Conservation (phyloP, 2,888 invertebrate species). For the Clepsis dumicolana region DNA sequence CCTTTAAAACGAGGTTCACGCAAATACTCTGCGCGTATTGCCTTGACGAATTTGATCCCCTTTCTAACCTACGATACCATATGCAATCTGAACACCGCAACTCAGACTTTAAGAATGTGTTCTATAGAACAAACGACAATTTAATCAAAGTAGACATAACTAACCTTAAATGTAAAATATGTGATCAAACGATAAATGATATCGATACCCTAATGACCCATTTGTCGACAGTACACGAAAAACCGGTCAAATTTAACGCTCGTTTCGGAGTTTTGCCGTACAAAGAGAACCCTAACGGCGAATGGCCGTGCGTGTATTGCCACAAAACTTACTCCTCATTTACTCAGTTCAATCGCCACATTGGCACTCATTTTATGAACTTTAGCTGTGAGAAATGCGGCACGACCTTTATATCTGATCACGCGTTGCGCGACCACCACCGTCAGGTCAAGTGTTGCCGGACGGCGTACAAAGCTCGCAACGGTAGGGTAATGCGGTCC, state of each 20-base stretch:
- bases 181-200: constrained; percentile 64
- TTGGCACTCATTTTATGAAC: constrained; percentile 76
- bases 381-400: constrained; percentile 79
- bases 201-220: constrained; percentile 74
- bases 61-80: constrained; percentile 68
- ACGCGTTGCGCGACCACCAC: constrained; percentile 73
- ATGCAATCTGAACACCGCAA: constrained; percentile 70
- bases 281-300: constrained; percentile 65
- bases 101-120: constrained; percentile 74
- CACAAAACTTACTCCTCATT: constrained; percentile 68
- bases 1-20: constrained; percentile 78
- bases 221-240: constrained; percentile 69
- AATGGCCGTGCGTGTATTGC: constrained; percentile 75
- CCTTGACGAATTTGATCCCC: constrained; percentile 69
- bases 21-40: constrained; percentile 79
- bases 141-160: constrained; percentile 79
- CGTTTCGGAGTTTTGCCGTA: constrained; percentile 77
- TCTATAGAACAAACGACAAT: constrained; percentile 78
- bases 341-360: constrained; percentile 73
- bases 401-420: constrained; percentile 74
- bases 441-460: constrained; percentile 78
- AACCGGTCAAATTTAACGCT: constrained; percentile 74
- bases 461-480: constrained; percentile 74
- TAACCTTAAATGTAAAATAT: constrained; percentile 74
- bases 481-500: constrained; percentile 70